Base-by-base conservation (phyloP, 2,888 invertebrate genomes). In the Nemoura dubitans region DNA sequence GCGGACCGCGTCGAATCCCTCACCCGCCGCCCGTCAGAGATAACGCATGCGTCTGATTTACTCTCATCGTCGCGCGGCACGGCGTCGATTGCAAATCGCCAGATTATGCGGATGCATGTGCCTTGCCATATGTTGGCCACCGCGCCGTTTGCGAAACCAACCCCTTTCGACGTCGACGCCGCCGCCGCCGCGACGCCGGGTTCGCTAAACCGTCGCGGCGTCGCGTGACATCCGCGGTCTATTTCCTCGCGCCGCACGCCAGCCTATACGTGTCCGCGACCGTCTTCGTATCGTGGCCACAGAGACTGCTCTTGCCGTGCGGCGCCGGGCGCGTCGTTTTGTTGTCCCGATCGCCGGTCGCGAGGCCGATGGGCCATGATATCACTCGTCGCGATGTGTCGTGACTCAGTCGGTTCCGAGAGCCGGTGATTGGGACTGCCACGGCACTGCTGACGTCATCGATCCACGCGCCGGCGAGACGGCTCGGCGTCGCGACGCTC, bases 221-320 rank as follows among this genome's bases (percentile, higher is more conserved):
- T 59, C 59, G 26, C 85, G 29, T 25, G 25, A 7, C 42, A 5
- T 2, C 76, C 76, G 76, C 26, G 27, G 16, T 59, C 80, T 26
- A 86, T 88, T 88, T 88, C 89, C 90, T 89, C 90, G 89, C 88
- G 87, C 88, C 87, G 86, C 86, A 88, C 85, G 87, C 87, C 88
- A 87, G 88, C 86, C 88, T 88, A n/a, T n/a, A n/a, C n/a, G n/a
- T n/a, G n/a, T n/a, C n/a, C n/a, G n/a, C n/a, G n/a, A n/a, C n/a
- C n/a, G n/a, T n/a, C n/a, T n/a, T n/a, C n/a, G n/a, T n/a, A n/a
- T n/a, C n/a, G n/a, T n/a, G n/a, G n/a, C n/a, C n/a, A n/a, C n/a
- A n/a, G n/a, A n/a, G n/a, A n/a, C n/a, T n/a, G n/a, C n/a, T n/a
- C n/a, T 28, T 16, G 87, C 88, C 59, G 86, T 77, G 86, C 85